These are phyloP conservation scores for Sanderia malayensis DNA, from an alignment of 30 jellyfish, hydroid and myxozoan species.

Conservation along the genomic window DNA sequence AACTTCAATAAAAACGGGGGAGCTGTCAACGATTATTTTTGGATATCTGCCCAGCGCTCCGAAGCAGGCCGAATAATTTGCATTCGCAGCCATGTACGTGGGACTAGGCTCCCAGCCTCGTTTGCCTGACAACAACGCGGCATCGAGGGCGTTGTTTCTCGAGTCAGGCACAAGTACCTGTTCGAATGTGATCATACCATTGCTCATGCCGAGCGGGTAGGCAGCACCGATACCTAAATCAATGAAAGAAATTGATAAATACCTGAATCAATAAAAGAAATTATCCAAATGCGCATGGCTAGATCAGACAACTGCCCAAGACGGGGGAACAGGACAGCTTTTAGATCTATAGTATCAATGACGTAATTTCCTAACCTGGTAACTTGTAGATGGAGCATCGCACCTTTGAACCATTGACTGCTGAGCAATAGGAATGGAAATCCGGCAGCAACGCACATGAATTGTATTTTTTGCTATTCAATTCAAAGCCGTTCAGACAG, in stretches of 20 bases:
- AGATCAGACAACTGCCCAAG: too few relatives aligned
- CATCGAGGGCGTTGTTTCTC: neutral
- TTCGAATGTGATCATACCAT: constrained; percentile 15
- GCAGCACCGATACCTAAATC: constrained; percentile 17
- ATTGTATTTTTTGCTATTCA: neutral
- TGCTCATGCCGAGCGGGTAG: constrained; percentile 47
- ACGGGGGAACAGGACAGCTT: neutral
- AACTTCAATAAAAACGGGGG: constrained; percentile 29
- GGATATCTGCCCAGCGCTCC: constrained; percentile 11
- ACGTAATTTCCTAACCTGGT: constrained; percentile 11
- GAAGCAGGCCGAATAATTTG: neutral
- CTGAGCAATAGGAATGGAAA: neutral
- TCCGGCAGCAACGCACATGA: neutral
- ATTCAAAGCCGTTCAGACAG: neutral
- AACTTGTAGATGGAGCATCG: constrained; percentile 11
- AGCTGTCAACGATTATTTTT: constrained; percentile 1
- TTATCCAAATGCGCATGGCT: too few relatives aligned
- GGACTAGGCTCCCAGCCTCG: constrained; percentile 13
- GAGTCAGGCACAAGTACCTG: constrained; percentile 33
- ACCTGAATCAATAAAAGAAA: neutral
- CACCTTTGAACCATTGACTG: neutral
- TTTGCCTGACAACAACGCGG: neutral
- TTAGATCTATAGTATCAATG: neutral
- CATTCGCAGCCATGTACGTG: neutral
- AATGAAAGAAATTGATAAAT: neutral